A percentile compares a stretch with the other conserved stretches of the same genome.
Evolutionary conservation across 30 jellyfish, hydroid and myxozoan species (phyloP).

Genomic region (Hydra vulgaris): DNA sequence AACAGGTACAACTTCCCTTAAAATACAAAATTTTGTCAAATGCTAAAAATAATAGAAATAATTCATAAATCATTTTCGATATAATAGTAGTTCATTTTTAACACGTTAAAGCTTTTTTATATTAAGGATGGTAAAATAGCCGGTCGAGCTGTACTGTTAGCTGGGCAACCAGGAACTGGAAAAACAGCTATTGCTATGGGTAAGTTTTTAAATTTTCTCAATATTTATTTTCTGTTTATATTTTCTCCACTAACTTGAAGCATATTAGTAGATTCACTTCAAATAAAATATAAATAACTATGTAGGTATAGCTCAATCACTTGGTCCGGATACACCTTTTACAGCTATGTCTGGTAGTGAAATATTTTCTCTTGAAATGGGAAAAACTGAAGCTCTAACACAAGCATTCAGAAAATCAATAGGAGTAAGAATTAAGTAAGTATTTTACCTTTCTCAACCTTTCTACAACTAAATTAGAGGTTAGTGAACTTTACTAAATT

Average conservation of each 20-base stretch:
- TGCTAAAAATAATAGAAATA: too few species aligned
- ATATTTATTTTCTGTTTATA: too few species aligned
- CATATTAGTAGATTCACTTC: neutral
- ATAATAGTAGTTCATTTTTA: too few species aligned
- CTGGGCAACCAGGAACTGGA: constrained; percentile 99
- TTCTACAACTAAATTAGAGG: too few species aligned
- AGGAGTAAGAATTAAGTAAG: constrained; percentile 94
- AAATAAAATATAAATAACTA: neutral
- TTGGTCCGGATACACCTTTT: constrained; percentile 98
- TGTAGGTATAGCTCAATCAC: constrained; percentile 91
- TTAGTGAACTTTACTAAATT: too few species aligned
- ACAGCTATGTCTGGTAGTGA: constrained; percentile 98
- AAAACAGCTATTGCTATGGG: constrained; percentile 99
- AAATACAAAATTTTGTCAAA: too few species aligned
- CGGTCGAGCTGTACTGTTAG: constrained; percentile 86
- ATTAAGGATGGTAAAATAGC: constrained; percentile 91
- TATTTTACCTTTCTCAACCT: neutral
- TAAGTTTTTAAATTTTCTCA: neutral
- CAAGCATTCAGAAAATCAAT: constrained; percentile 98
- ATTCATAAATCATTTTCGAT: neutral
- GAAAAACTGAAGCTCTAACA: constrained; percentile 96
- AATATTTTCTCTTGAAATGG: constrained; percentile 94
- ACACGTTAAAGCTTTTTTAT: too few species aligned
- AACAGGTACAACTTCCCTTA: too few species aligned
- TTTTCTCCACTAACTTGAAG: neutral